Conservation (phyloP, 1,140 invertebrate species). For the Augochlora pura region DNA sequence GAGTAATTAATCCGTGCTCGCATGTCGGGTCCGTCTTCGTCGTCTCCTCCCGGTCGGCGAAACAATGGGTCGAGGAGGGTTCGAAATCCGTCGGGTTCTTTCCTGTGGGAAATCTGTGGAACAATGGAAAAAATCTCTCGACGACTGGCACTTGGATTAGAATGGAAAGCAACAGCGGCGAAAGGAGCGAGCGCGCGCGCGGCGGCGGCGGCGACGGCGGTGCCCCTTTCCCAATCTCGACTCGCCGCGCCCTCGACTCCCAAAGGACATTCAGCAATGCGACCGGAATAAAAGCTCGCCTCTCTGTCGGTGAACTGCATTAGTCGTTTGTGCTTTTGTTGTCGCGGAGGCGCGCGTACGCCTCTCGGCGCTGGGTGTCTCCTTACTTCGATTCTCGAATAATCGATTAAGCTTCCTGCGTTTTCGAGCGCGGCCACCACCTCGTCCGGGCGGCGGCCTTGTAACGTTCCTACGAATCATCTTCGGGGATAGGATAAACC, state of each 20-base stretch:
- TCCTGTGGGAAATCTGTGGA: slow-evolving; percentile 69
- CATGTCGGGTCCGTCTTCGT: slow-evolving; percentile 17
- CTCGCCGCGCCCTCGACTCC: slow-evolving; percentile 55
- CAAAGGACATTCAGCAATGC: slow-evolving; percentile 59
- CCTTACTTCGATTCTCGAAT: slow-evolving; percentile 48
- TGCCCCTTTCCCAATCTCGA: slow-evolving; percentile 65
- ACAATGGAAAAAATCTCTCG: slow-evolving; percentile 69
- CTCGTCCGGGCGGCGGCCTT: neutral
- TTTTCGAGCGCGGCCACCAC: neutral
- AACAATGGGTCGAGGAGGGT: slow-evolving; percentile 46
- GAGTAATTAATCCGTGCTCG: slow-evolving; percentile 55
- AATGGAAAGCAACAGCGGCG: slow-evolving; percentile 64
- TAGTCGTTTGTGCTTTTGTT: slow-evolving; percentile 57
- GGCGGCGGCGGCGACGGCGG: no score
- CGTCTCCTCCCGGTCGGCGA: slow-evolving; percentile 8
- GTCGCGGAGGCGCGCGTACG: slow-evolving; percentile 28
- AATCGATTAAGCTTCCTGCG: slow-evolving; percentile 39
- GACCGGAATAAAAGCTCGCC: slow-evolving; percentile 59
- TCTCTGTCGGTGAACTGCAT: slow-evolving; percentile 54
- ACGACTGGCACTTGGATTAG: slow-evolving; percentile 70
- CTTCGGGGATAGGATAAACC: neutral
- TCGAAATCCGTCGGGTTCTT: slow-evolving; percentile 62
- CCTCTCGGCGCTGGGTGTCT: slow-evolving; percentile 34
- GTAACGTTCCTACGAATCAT: neutral
- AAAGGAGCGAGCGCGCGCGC: slow-evolving; percentile 62